phyloP scores from a whole-genome alignment of 2,888 invertebrate species.

The Fragum whitleyi region DNA sequence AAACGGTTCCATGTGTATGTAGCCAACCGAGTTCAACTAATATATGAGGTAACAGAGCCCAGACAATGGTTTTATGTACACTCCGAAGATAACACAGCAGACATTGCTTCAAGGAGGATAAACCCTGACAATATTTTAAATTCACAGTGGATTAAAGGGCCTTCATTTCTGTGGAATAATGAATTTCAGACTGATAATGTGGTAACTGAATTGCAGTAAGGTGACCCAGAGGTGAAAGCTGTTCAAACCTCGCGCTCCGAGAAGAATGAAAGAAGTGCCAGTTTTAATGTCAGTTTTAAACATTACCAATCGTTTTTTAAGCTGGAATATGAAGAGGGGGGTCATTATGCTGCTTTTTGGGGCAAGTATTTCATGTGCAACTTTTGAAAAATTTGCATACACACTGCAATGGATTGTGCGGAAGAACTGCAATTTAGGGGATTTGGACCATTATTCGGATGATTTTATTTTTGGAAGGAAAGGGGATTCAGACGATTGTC shows the following conservation, averaged over 20 bases:
- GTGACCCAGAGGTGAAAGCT: slow-evolving; percentile 8
- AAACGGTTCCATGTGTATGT: slow-evolving; percentile 69
- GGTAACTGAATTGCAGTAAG: not conserved
- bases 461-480: too few relatives aligned
- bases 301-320: not conserved
- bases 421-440: too few relatives aligned
- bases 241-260: not conserved
- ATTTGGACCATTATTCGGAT: too few relatives aligned
- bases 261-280: not conserved
- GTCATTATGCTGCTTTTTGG: too few relatives aligned
- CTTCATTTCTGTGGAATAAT: slow-evolving; percentile 46
- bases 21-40: slow-evolving; percentile 65
- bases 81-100: slow-evolving; percentile 65
- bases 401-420: too few relatives aligned
- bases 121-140: slow-evolving; percentile 10
- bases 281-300: not conserved
- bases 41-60: slow-evolving; percentile 53
- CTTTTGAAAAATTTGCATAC: too few relatives aligned
- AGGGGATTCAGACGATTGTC: too few relatives aligned
- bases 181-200: not conserved
- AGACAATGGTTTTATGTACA: slow-evolving; percentile 64
- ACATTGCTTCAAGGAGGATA: slow-evolving; percentile 61
- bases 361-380: too few relatives aligned
- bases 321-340: not conserved
- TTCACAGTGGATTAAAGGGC: slow-evolving; percentile 51